These are phyloP conservation scores for Heliconius ethilla DNA, from an alignment of 2,888 invertebrate species.

Conservation along the genomic window DNA sequence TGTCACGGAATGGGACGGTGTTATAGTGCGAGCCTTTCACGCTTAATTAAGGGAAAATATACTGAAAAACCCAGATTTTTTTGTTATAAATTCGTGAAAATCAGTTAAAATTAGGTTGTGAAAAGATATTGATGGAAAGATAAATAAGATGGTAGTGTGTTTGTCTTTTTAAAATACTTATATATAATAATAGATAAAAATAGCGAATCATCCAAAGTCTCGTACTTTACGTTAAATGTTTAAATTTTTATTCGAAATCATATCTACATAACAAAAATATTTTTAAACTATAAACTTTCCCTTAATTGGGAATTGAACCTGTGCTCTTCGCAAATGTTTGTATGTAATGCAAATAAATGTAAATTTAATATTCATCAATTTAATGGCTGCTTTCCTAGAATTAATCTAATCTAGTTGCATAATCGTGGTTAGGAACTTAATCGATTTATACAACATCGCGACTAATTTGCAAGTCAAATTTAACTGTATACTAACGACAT, in stretches of 20 bases:
- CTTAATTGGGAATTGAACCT: not conserved
- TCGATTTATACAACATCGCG: slow-evolving; percentile 43
- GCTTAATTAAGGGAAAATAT: not conserved
- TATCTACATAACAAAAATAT: no score
- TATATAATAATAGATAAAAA: no score
- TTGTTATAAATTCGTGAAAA: not conserved
- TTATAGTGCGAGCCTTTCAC: not conserved
- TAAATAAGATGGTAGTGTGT: no score
- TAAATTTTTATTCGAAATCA: no score
- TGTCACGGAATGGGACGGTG: not conserved
- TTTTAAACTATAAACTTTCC: no score
- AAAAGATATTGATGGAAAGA: no score
- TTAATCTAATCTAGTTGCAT: slow-evolving; percentile 44
- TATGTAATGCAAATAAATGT: not conserved
- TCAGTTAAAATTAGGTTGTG: not conserved
- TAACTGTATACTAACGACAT: not conserved
- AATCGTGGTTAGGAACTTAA: slow-evolving; percentile 42
- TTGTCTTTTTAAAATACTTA: no score
- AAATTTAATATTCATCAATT: slow-evolving; percentile 36
- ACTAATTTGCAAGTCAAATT: slow-evolving; percentile 6
- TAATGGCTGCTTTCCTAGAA: slow-evolving; percentile 36
- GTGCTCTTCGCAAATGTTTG: not conserved
- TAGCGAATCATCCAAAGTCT: no score
- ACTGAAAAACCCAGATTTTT: not conserved
- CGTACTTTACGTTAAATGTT: no score